Evolutionary conservation across 2,113 vertebrate genomes (phyloP), one percentile per base, ranked within the genome.

Genomic region (Corythornis cristatus): DNA sequence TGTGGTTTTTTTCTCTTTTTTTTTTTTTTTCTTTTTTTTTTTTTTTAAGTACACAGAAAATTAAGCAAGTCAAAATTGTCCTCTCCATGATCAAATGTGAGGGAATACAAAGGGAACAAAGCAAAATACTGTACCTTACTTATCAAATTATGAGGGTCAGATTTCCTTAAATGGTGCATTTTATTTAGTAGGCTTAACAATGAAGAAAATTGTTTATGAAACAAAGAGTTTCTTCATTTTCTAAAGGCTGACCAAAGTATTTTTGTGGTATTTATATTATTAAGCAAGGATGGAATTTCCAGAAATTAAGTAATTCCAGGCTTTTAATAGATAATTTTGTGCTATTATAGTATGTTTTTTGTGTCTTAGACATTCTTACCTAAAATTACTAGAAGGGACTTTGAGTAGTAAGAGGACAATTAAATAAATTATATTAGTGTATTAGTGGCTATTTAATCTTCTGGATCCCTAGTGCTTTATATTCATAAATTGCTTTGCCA

Each of bases 381-480:
- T 58, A 68, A 95, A 93, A 86, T 58, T 8, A 90, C 71, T 51
- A 82, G 66, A 90, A 96, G 35, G 89, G 31, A 12, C 42, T 93
- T 96, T 95, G 68, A 70, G 53, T 87, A 93, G 54, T 23, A 83
- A 79, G 9, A 66, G 2, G 5, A 66, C 8, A 54, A 80, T 82
- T 79, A 81, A 92, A 91, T 86, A 95, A 76, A 64, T 57, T 74
- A 12, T 78, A 87, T 93, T 88, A 72, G n/a, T 73, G 54, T 78
- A 87, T 93, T 88, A 72, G n/a, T 75, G 54, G 20, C 11, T 72
- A 29, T 95, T 91, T 96, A 45, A 81, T 80, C 71, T 26, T 86
- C 43, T 86, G 65, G 13, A 73, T 66, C 21, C 42, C 75, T 85
- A 35, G 2, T 40, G 42, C 28, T 90, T 85, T 75, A 45, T 31